Base-by-base conservation (phyloP, 2,797 vertebrate species). In the Anguilla megastoma region DNA sequence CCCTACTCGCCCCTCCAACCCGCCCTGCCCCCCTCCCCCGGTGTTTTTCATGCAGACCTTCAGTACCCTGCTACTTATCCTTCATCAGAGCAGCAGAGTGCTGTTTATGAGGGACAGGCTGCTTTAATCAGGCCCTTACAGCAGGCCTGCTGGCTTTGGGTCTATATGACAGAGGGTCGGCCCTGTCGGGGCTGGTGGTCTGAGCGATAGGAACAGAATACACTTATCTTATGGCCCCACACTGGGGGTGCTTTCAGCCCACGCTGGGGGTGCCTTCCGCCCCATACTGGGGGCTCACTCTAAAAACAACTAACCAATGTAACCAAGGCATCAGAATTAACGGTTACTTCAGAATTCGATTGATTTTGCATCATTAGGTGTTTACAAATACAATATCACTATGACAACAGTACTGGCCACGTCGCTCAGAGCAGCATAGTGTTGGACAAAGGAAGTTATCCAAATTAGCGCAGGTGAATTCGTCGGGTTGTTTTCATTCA, bases 161-260 rank as follows among this genome's bases (percentile, higher is more conserved):
- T 94, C 95, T 90, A 90, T 92, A 80, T 93, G 93, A 92, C 91
- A 94, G 87, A 36, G 86, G 90, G 90, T 90, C 90, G 83, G 91
- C 48, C 87, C 88, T 86, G 85, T 21, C 87, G 91, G 91, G 86
- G 89, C 90, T 91, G 87, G 91, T 94, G 93, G 90, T 60, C 86
- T 33, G 48, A 88, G 89, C 93, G 96, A 97, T 96, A 96, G 89
- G 88, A 91, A 90, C 50, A 89, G 87, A 91, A 56, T 58, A 88
- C 12, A 90, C 93, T 96, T 96, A 96, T 96, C 96, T 95, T 87
- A 89, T 84, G 80, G 86, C 88, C 87, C 91, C 95, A 96, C 88
- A 88, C 88, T 90, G 86, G 56, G 71, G 87, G 74, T 91, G 89
- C 33, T 33, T 66, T 86, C 36, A 71, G 87, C 86, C 91, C 79